Percentiles rank a stretch among this genome's conserved stretches.
These are phyloP conservation scores for Nephotettix cincticeps DNA, from an alignment of 1,140 invertebrate genomes.

Conservation along the genomic window DNA sequence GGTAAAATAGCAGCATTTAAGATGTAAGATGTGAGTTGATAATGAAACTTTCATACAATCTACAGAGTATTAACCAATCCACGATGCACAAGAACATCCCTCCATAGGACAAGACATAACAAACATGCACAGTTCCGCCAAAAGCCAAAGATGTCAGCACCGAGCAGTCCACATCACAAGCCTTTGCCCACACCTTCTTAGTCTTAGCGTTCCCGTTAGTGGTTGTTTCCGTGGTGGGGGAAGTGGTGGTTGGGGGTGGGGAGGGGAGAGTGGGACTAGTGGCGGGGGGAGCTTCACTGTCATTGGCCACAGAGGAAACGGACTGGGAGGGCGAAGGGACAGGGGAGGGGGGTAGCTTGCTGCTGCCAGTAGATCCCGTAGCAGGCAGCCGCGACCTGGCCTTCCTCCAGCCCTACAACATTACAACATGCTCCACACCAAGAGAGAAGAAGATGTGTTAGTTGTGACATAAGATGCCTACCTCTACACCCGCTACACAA, in stretches of 20 bases:
- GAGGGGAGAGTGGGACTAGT: constrained; percentile 16
- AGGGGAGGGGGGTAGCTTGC: constrained; percentile 24
- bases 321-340: constrained; percentile 24
- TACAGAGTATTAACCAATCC: not conserved
- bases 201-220: constrained; percentile 27
- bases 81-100: not conserved
- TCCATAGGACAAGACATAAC: not conserved
- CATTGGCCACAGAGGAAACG: constrained; percentile 27
- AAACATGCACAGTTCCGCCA: not conserved
- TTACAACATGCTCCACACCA: constrained; percentile 37
- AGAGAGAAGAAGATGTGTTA: constrained; percentile 38
- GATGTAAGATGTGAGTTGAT: no score
- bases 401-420: constrained; percentile 67
- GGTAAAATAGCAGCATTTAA: no score
- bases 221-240: constrained; percentile 9
- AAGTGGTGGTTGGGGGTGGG: not conserved
- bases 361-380: constrained; percentile 50
- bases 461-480: not conserved
- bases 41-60: no score
- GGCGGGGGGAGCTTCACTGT: constrained; percentile 4
- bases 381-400: constrained; percentile 70
- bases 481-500: no score
- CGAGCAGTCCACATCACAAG: no score
- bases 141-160: no score
- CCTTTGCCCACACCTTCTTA: constrained; percentile 36